Evolutionary conservation across 2,888 invertebrate genomes (phyloP), one percentile per base, ranked within the genome.

Genomic region (Galerucella calmariensis): DNA sequence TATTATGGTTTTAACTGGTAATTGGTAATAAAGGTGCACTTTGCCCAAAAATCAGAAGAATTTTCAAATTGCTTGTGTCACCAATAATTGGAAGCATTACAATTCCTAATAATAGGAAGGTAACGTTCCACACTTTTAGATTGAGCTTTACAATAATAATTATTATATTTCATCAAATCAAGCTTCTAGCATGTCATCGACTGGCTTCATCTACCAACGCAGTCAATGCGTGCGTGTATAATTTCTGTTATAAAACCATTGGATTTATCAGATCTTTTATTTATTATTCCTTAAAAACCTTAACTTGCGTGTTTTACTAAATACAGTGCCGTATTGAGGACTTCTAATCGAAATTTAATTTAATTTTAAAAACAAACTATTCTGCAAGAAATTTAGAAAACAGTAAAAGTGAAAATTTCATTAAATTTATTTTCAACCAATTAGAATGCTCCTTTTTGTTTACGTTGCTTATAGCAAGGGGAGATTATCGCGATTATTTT

Each of bases 191-290:
- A 58, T 65, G 59, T 66, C 66, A 56, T 65, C 66, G 46, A 71
- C 72, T 51, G 67, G 20, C 69, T 24, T 48, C 58, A 72, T 66
- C 59, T 59, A 72, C 66, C 66, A 46, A 58, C 66, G 16, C 53
- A 66, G n/a, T 59, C 59, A 72, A 66, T 72, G 67, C 66, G 66
- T 66, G 72, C 72, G 66, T 66, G 72, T 14, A 59, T 67, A 72
- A 72, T 67, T 66, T 59, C 58, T 72, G 72, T 72, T 72, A 72
- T 69, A 58, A 73, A 73, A 69, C 67, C 73, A 73, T 58, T 73
- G 65, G 56, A 73, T 58, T 69, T 66, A 69, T 69, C 65, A 61
- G 35, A 58, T 67, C 66, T 67, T 71, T 58, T 59, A 66, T 66
- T 58, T 67, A 66, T 66, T 59, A 72, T 69, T 69, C 53, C 46